phyloP scores from a whole-genome alignment of 2,797 vertebrate genomes.

The Thripadectes ignobilis region DNA sequence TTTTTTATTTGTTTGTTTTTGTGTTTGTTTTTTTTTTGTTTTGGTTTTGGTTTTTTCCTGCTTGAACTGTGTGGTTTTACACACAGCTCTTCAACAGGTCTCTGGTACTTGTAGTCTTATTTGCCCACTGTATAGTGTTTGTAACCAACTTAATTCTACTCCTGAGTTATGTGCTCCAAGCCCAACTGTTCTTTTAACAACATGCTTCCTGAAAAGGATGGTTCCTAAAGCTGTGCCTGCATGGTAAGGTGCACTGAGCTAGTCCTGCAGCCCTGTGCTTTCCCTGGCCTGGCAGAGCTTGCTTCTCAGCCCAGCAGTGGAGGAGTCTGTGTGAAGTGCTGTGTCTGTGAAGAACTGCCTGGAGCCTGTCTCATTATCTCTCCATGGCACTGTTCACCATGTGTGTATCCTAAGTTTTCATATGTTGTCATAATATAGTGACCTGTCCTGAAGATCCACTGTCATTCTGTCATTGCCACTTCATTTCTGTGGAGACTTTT shows the following conservation, averaged over 20 bases:
- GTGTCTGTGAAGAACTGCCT: neutral
- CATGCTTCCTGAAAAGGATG: neutral
- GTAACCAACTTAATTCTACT: neutral
- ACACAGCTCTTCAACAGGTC: neutral
- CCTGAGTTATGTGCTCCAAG: neutral
- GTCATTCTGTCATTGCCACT: accelerated
- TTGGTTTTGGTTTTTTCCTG: neutral
- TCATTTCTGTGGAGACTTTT: neutral
- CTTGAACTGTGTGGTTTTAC: neutral
- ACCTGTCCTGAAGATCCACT: neutral
- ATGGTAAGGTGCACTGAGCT: accelerated
- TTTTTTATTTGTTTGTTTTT: no score
- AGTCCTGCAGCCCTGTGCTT: neutral
- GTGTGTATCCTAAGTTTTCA: neutral
- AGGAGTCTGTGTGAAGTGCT: neutral
- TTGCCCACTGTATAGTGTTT: accelerated
- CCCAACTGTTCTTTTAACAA: neutral
- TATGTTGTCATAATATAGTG: neutral
- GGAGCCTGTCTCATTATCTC: neutral
- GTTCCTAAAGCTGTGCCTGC: neutral
- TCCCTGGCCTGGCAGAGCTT: accelerated
- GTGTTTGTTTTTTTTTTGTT: no score
- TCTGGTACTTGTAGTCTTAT: neutral
- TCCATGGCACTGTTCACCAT: neutral
- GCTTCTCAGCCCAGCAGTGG: neutral